Percentiles rank a stretch among this genome's conserved stretches.
These are phyloP conservation scores for Gonioctena quinquepunctata DNA, from an alignment of 1,140 invertebrate genomes.

Conservation along the genomic window DNA sequence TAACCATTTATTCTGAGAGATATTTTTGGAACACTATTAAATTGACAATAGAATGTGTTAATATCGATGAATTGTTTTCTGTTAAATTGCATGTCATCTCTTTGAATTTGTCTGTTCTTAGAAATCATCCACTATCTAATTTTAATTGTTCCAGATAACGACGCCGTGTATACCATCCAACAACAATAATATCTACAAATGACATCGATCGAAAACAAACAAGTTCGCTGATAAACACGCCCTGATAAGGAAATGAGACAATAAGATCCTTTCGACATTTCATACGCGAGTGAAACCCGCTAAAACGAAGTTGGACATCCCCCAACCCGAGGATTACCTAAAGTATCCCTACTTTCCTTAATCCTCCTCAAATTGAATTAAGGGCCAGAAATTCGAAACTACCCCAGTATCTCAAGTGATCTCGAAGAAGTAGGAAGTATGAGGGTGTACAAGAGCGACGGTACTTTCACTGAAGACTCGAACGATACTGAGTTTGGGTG, in stretches of 20 bases:
- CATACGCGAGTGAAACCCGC: not conserved
- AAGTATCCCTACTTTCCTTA: not conserved
- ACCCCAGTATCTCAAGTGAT: not conserved
- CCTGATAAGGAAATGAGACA: not conserved
- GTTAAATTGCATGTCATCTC: no score
- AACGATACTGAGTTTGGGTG: slow-evolving; percentile 41
- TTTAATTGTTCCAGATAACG: no score
- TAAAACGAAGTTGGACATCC: not conserved
- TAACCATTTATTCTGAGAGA: no score
- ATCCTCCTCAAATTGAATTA: not conserved
- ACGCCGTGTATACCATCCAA: no score
- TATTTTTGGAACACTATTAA: no score
- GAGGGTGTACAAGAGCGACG: slow-evolving; percentile 40
- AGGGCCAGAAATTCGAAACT: not conserved
- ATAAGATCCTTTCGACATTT: no score
- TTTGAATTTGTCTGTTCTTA: no score
- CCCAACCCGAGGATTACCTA: not conserved
- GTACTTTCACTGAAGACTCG: slow-evolving; percentile 31
- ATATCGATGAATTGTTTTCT: no score
- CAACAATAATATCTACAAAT: not conserved
- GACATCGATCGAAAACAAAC: not conserved
- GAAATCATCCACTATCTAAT: no score
- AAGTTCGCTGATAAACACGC: not conserved
- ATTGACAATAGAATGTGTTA: no score
- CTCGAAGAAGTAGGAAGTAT: slow-evolving; percentile 15